Percentiles rank a stretch among this genome's conserved stretches.
These are phyloP conservation scores for Clistopyga incitator DNA, from an alignment of 2,888 invertebrate species.

Conservation along the genomic window DNA sequence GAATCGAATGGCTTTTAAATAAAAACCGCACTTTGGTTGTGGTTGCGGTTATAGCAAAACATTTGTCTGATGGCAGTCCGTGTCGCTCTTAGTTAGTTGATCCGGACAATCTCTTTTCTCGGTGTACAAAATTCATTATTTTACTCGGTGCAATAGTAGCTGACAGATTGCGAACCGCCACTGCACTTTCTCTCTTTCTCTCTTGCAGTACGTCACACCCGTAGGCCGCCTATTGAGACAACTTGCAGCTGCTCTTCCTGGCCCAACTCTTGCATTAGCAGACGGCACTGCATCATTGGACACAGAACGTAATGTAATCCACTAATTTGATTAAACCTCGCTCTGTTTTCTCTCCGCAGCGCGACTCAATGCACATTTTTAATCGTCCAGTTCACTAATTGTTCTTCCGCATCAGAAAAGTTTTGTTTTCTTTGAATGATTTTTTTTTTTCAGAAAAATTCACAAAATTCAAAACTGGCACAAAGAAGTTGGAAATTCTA, in stretches of 20 bases:
- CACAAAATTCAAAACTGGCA: too few species aligned
- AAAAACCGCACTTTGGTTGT: too few species aligned
- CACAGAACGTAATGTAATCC: conserved; percentile 2
- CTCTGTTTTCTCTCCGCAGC: background rate
- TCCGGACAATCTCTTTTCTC: background rate
- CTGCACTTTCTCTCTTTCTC: conserved; percentile 23
- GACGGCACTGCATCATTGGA: background rate
- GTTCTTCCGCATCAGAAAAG: background rate
- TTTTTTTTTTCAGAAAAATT: too few species aligned
- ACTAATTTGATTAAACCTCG: background rate
- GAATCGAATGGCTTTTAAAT: too few species aligned
- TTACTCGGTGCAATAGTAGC: background rate
- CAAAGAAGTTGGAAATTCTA: too few species aligned
- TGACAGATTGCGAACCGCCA: conserved; percentile 3
- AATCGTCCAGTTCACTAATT: background rate
- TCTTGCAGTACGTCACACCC: conserved; percentile 6
- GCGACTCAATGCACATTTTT: background rate
- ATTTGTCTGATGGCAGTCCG: too few species aligned
- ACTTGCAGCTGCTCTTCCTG: conserved; percentile 16
- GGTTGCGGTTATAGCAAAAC: too few species aligned
- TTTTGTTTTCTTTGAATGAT: too few species aligned
- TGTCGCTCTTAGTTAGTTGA: background rate
- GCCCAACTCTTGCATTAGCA: background rate
- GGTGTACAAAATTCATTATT: background rate
- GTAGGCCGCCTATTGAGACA: conserved; percentile 4